Conservation (phyloP, 92 coral and sea anemone genomes). For the Siderastrea siderea region DNA sequence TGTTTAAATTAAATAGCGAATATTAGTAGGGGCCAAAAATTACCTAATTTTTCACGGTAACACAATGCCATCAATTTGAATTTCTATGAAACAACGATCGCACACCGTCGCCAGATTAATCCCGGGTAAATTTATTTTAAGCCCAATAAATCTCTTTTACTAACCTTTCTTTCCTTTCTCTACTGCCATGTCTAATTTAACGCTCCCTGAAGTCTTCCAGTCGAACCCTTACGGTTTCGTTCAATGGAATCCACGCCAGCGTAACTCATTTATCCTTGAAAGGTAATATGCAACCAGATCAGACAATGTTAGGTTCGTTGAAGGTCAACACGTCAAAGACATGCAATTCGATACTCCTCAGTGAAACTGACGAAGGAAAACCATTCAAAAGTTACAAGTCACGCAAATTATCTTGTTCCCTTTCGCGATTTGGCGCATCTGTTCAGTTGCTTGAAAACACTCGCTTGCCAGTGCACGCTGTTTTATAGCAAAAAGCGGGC, state of each 20-base stretch:
- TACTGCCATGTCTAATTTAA: background rate
- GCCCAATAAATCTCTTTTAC: background rate
- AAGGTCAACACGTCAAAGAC: background rate
- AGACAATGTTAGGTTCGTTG: background rate
- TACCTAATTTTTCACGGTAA: background rate
- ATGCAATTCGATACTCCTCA: background rate
- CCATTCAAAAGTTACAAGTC: background rate
- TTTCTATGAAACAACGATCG: background rate
- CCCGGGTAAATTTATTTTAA: background rate
- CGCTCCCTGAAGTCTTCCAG: background rate
- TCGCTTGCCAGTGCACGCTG: background rate
- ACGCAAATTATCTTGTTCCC: background rate
- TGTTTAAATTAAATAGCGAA: background rate
- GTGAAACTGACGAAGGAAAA: background rate
- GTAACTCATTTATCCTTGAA: background rate
- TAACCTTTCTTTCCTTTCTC: constrained; percentile 13
- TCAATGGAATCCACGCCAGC: constrained; percentile 24
- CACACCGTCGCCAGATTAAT: background rate
- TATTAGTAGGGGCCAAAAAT: background rate
- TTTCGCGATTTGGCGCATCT: background rate
- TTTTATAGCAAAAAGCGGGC: background rate
- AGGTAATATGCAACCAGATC: constrained; percentile 13
- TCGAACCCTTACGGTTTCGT: background rate
- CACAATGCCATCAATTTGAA: background rate
- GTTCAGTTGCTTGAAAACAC: too few relatives aligned